Percentiles rank a stretch among this genome's conserved stretches.
Conservation (phyloP, 92 coral and sea anemone species). For the Zoanthus gigantus region DNA sequence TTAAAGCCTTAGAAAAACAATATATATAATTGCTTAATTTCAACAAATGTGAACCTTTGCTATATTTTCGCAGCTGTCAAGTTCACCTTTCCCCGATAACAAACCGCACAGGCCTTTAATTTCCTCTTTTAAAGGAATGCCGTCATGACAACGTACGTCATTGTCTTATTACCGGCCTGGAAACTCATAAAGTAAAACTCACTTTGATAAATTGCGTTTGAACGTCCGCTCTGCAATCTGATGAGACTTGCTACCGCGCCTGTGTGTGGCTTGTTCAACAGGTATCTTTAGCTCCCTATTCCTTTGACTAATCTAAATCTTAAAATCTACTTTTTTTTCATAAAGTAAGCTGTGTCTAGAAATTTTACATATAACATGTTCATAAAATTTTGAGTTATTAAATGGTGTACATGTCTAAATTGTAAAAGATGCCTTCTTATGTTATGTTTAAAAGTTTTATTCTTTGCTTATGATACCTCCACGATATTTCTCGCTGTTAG, state of each 20-base stretch:
- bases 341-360: not conserved
- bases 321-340: not conserved
- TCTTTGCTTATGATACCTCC: too few species aligned
- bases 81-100: not conserved
- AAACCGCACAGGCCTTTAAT: not conserved
- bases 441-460: too few species aligned
- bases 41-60: not conserved
- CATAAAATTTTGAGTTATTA: too few species aligned
- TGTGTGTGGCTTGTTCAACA: not conserved
- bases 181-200: not conserved
- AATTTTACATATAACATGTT: too few species aligned
- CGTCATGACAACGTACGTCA: conserved; percentile 2
- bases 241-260: not conserved
- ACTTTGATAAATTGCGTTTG: not conserved
- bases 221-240: not conserved
- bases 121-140: not conserved
- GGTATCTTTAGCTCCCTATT: not conserved
- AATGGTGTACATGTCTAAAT: too few species aligned
- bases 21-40: not conserved
- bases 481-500: too few species aligned
- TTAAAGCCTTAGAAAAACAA: not conserved
- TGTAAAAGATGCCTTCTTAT: too few species aligned
- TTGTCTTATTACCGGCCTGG: not conserved
- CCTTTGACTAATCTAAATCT: not conserved
- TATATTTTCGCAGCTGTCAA: not conserved